phyloP scores from a whole-genome alignment of 1,140 invertebrate species.

The Sitobion miscanthi region DNA sequence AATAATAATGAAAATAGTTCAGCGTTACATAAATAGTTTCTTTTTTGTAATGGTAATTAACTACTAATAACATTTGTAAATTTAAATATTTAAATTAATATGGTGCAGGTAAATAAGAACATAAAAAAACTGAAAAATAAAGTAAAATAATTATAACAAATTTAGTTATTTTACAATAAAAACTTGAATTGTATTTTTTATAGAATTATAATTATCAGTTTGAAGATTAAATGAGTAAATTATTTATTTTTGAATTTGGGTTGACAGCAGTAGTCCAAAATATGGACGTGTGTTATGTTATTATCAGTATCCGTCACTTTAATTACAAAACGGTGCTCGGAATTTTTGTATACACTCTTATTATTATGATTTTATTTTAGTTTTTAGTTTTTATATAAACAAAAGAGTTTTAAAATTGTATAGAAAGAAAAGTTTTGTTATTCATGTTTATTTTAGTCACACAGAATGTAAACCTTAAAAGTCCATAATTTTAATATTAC shows the following conservation, averaged over 20 bases:
- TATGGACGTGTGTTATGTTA: not conserved
- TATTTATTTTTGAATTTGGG: not conserved
- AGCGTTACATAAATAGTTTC: not conserved
- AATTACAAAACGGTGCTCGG: not conserved
- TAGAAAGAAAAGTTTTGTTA: slow-evolving; percentile 29
- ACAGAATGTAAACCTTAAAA: not conserved
- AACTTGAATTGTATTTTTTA: too few relatives aligned
- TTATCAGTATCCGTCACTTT: not conserved
- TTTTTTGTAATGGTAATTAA: not conserved
- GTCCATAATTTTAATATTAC: slow-evolving; percentile 11
- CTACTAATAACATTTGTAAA: not conserved
- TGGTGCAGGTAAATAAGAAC: too few relatives aligned
- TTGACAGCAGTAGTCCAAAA: not conserved
- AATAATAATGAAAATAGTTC: not conserved
- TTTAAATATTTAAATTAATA: not conserved
- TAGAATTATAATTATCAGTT: not conserved
- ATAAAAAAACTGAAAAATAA: not conserved
- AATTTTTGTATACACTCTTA: not conserved
- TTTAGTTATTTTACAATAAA: too few relatives aligned
- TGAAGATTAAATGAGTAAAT: not conserved
- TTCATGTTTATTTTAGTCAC: not conserved
- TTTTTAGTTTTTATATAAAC: slow-evolving; percentile 17
- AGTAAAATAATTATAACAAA: not conserved
- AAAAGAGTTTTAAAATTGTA: not conserved
- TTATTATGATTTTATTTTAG: not conserved